Base-by-base conservation (phyloP, 1,140 invertebrate species). In the Drosophila albomicans region DNA sequence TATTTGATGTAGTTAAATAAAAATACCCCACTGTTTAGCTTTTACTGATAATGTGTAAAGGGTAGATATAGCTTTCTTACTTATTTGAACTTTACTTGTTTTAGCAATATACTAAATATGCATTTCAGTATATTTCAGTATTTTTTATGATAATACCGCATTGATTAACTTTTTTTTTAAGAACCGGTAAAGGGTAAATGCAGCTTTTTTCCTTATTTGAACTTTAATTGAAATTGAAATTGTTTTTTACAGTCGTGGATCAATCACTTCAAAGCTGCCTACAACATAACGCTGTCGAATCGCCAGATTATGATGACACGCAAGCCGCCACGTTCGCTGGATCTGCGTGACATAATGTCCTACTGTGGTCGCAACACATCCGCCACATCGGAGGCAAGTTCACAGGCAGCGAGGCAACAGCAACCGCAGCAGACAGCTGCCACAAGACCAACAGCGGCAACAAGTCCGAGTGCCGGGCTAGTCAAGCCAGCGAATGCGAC, bases 241-340 rank as follows among this genome's bases (percentile, higher is more conserved):
- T 11, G 1, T 30, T 1, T 28, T 11, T 32, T 10, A 0, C 30
- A 75, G 52, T 62, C 84, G 3, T 92, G 91, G 91, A 78, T 92
- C 5, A 91, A 91, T 76, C 81, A 89, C 61, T 92, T 92, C 5
- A 92, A 92, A 58, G 91, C 91, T 0, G 80, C 70, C 10, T 92
- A 86, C 45, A 89, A 87, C 20, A 88, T 92, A 43, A 79, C 90
- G 0, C 67, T 92, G 0, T 91, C 91, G 32, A 91, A 92, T 67
- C 84, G 87, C 0, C 84, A 91, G 51, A 91, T 92, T 1, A 72
- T 62, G 0, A 73, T 92, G 30, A 88, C 81, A 0, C 81, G 91
- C 1, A 80, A 73, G 11, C 91, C 91, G 1, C 91, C 87, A 0
- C 46, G 71, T 6, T 91, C 91, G 0, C 28, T 92, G 69, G 84